These are phyloP conservation scores for Austrofundulus limnaeus DNA, from an alignment of 2,113 vertebrate species.

Conservation along the genomic window DNA sequence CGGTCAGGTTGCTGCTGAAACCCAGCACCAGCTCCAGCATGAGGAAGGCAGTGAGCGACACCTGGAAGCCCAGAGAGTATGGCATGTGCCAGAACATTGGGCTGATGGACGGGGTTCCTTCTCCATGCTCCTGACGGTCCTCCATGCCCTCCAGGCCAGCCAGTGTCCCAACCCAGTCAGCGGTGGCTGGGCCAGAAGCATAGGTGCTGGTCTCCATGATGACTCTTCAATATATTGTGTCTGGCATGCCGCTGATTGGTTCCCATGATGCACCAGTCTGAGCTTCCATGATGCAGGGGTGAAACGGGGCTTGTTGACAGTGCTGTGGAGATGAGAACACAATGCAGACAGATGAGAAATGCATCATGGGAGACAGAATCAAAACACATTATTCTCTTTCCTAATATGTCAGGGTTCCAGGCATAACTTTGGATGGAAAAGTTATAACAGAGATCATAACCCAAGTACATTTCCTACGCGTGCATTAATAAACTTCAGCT, in stretches of 20 bases:
- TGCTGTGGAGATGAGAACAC: slow-evolving; percentile 57
- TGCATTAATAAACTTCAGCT: background rate
- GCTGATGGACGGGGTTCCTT: slow-evolving; percentile 10
- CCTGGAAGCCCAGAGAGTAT: slow-evolving; percentile 77
- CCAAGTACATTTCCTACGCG: slow-evolving; percentile 4
- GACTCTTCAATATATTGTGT: slow-evolving; percentile 67
- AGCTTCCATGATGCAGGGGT: slow-evolving; percentile 56
- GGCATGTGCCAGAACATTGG: slow-evolving; percentile 72
- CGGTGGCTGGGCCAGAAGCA: slow-evolving; percentile 67
- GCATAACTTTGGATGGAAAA: slow-evolving; percentile 16
- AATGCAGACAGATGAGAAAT: slow-evolving; percentile 56
- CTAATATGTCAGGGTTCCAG: slow-evolving; percentile 6
- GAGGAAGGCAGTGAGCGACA: slow-evolving; percentile 78
- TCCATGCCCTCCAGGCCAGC: slow-evolving; percentile 63
- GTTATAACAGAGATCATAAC: slow-evolving; percentile 15
- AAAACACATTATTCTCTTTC: slow-evolving; percentile 41
- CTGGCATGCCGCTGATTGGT: slow-evolving; percentile 45
- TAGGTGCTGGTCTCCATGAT: slow-evolving; percentile 83
- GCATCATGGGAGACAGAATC: slow-evolving; percentile 19
- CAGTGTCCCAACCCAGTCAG: slow-evolving; percentile 66
- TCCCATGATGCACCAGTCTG: slow-evolving; percentile 68
- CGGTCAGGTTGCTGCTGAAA: slow-evolving; percentile 81
- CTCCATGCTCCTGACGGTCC: slow-evolving; percentile 45
- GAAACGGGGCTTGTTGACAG: slow-evolving; percentile 50
- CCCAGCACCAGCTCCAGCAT: slow-evolving; percentile 83